These are phyloP conservation scores for Meteorus sp. DNA, from an alignment of 1,140 invertebrate genomes.

Conservation along the genomic window DNA sequence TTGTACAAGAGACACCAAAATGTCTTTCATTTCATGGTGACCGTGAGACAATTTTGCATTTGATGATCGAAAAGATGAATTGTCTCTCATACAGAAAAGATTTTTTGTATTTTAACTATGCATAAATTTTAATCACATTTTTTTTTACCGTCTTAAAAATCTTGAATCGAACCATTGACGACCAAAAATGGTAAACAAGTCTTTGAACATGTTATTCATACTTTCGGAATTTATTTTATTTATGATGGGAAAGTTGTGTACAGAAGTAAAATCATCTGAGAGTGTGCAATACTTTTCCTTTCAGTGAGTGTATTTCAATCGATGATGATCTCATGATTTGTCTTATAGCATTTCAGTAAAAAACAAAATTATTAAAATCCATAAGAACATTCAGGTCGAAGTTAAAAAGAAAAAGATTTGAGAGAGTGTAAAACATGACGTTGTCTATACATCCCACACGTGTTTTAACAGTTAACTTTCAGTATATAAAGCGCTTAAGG, in stretches of 20 bases:
- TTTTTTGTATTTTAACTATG: no score
- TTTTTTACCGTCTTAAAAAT: no score
- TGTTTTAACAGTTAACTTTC: slow-evolving; percentile 27
- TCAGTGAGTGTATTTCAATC: no score
- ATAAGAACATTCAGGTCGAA: not conserved
- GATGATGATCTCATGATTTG: not conserved
- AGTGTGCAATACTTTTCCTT: no score
- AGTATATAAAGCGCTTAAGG: slow-evolving; percentile 2
- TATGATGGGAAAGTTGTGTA: not conserved
- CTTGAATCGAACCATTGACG: no score
- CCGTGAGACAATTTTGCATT: no score
- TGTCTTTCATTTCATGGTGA: no score
- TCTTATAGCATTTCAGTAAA: not conserved
- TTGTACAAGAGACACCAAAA: no score
- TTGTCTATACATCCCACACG: slow-evolving; percentile 43
- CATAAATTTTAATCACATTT: no score
- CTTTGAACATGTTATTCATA: not conserved
- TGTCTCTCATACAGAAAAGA: no score
- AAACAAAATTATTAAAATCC: not conserved
- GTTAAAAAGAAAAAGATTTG: slow-evolving; percentile 27
- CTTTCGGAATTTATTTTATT: not conserved
- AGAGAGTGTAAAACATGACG: slow-evolving; percentile 44
- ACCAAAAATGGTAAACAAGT: not conserved
- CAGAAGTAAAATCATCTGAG: no score
- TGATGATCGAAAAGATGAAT: no score